These are phyloP conservation scores for Galbula dea DNA, from an alignment of 2,113 vertebrate genomes.

Conservation along the genomic window DNA sequence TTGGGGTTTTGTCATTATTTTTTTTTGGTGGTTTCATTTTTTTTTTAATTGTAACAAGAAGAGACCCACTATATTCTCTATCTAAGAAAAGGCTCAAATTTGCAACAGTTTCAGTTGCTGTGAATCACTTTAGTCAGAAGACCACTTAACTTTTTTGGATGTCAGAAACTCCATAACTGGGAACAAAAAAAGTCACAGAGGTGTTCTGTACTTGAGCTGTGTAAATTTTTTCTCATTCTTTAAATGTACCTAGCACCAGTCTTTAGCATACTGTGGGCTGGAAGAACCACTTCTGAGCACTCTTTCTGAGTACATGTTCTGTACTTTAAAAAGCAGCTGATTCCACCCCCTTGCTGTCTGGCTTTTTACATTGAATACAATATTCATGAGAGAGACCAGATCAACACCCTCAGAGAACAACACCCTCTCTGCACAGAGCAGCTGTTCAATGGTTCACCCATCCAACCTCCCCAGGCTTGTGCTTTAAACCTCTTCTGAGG, in stretches of 20 bases:
- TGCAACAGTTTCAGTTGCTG: not conserved
- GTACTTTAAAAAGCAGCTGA: not conserved
- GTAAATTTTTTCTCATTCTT: not conserved
- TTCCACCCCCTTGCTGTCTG: conserved; percentile 17
- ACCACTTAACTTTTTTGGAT: not conserved
- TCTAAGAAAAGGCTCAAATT: not conserved
- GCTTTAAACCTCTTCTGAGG: not conserved
- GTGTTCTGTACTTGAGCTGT: not conserved
- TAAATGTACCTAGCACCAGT: not conserved
- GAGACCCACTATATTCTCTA: not conserved
- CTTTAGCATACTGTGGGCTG: not conserved
- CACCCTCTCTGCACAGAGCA: not conserved
- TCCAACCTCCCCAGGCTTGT: not conserved
- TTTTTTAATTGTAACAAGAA: not conserved
- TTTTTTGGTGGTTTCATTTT: not conserved
- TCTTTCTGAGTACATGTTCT: not conserved
- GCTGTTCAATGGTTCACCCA: not conserved
- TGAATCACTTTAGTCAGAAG: not conserved
- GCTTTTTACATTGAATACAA: not conserved
- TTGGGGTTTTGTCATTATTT: not conserved
- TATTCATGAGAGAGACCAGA: conserved; percentile 6
- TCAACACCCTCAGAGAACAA: not conserved
- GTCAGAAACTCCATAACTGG: not conserved
- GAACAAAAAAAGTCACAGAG: not conserved
- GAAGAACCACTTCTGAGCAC: not conserved